Evolutionary conservation across 2,888 invertebrate genomes (phyloP).

Genomic region (Lamellibrachia columna): DNA sequence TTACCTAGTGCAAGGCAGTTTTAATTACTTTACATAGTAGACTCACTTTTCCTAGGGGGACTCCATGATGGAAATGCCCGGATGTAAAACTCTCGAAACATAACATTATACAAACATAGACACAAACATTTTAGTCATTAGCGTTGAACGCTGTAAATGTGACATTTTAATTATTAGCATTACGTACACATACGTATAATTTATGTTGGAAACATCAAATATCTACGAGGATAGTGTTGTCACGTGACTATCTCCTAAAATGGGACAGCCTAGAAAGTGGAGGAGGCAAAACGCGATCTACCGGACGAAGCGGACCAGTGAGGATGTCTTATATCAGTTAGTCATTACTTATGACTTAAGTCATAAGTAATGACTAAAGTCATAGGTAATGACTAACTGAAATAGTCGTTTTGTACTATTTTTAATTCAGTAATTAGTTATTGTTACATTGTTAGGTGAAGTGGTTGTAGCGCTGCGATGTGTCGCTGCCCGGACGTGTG

Average conservation of each 20-base stretch:
- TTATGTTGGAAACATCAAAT: neutral
- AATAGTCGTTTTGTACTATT: too few species aligned
- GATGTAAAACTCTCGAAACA: conserved; percentile 7
- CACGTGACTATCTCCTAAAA: neutral
- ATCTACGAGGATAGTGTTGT: neutral
- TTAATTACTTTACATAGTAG: neutral
- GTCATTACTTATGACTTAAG: too few species aligned
- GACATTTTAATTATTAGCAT: neutral
- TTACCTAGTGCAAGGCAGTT: neutral
- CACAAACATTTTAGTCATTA: neutral
- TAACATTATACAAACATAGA: neutral
- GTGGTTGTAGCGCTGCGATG: too few species aligned
- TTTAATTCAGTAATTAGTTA: too few species aligned
- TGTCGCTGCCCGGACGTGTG: too few species aligned
- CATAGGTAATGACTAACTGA: too few species aligned
- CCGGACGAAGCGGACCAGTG: too few species aligned
- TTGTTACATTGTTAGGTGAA: too few species aligned
- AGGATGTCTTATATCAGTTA: too few species aligned
- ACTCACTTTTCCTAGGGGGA: neutral
- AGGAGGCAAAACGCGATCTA: too few species aligned
- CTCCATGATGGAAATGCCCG: neutral
- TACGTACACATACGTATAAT: neutral
- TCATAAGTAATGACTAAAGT: too few species aligned
- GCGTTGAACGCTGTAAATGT: neutral
- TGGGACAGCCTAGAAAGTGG: too few species aligned